phyloP scores from a whole-genome alignment of 2,888 invertebrate genomes.

The Calameuta filiformis region DNA sequence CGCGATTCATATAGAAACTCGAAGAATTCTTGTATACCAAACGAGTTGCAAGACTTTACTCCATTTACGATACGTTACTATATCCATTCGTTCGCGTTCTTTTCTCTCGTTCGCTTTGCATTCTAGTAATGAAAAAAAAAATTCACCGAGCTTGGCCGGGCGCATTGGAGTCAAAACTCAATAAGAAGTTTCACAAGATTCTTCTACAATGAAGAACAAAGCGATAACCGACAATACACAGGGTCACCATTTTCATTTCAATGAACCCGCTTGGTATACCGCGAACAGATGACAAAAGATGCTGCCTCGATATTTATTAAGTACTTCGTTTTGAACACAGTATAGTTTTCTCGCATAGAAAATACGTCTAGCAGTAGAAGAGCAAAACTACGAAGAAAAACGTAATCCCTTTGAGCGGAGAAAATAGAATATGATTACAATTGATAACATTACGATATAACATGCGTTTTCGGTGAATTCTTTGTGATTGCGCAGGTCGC shows the following conservation, averaged over 20 bases:
- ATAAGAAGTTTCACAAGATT: not conserved
- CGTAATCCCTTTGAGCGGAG: slow-evolving; percentile 16
- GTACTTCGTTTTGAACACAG: slow-evolving; percentile 45
- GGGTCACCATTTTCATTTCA: not conserved
- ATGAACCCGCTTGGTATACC: slow-evolving; percentile 3
- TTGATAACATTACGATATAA: not conserved
- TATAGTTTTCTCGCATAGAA: slow-evolving; percentile 41
- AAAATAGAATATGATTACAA: slow-evolving; percentile 9
- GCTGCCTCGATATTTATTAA: slow-evolving; percentile 17
- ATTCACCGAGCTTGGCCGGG: not conserved
- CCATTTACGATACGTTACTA: not conserved
- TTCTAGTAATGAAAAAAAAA: not conserved
- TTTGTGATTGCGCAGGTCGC: not conserved
- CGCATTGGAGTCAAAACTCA: not conserved
- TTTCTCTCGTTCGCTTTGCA: not conserved
- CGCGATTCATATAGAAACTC: slow-evolving; percentile 26
- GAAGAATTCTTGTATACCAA: slow-evolving; percentile 11
- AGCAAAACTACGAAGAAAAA: slow-evolving; percentile 1
- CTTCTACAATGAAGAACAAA: not conserved
- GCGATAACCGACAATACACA: not conserved
- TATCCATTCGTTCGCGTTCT: not conserved
- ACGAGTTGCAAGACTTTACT: not conserved
- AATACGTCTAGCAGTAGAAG: slow-evolving; percentile 30
- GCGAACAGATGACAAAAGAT: not conserved
- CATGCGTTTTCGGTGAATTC: not conserved